Conservation (phyloP, 2,888 invertebrate species). For the Agrochola circellaris region DNA sequence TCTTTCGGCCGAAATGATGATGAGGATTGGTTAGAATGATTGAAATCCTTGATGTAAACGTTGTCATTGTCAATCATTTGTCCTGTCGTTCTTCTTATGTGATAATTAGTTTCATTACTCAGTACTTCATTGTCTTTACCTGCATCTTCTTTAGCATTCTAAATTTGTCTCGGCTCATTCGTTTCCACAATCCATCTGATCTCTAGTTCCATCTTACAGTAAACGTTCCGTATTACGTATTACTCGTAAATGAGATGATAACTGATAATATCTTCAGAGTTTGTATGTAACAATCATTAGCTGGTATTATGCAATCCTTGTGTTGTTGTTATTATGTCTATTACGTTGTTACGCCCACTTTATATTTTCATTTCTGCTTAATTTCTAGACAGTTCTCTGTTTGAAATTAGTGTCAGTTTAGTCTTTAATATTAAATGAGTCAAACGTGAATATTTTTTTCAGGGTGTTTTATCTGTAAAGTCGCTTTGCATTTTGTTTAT, state of each 20-base stretch:
- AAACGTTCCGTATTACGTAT: neutral
- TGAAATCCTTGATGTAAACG: neutral
- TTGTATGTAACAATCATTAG: slow-evolving; percentile 20
- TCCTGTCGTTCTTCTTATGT: neutral
- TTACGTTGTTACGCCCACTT: slow-evolving; percentile 16
- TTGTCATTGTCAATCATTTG: no score
- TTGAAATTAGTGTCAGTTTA: neutral
- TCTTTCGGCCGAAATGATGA: no score
- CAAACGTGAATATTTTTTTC: neutral
- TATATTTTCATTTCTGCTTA: slow-evolving; percentile 2
- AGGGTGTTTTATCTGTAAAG: no score
- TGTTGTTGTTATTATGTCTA: slow-evolving; percentile 15
- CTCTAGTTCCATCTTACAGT: neutral
- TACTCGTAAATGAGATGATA: slow-evolving; percentile 17
- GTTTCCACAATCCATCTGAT: neutral
- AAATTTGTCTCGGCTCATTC: neutral
- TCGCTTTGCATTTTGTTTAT: neutral
- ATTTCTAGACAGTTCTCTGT: slow-evolving; percentile 6
- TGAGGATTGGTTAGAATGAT: neutral
- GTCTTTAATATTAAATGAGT: neutral
- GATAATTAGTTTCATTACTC: neutral
- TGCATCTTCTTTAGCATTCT: neutral
- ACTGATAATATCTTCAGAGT: neutral
- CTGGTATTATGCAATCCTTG: slow-evolving; percentile 27
- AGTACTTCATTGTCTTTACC: neutral